Evolutionary conservation across 2,888 invertebrate species (phyloP), one percentile per base, ranked within the genome.

Genomic region (Cryptops parisi): DNA sequence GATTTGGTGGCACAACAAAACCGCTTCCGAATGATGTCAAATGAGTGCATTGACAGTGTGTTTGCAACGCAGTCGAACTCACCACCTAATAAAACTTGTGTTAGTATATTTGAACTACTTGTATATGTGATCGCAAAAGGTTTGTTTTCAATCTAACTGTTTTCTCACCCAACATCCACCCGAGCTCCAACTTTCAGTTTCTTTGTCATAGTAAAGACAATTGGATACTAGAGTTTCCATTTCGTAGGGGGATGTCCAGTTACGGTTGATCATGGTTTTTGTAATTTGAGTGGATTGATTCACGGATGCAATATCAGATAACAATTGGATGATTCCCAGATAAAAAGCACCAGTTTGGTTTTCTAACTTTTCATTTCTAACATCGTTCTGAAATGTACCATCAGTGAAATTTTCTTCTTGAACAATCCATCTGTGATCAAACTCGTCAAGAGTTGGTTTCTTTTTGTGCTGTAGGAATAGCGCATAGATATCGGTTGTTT

Each of bases 1-100:
- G 64, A 61, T 72, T 73, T 1, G 73, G 73, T 17, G 66, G 64
- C 1, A 72, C 68, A n/a, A 68, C 66, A 61, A 71, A 69, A 21
- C 72, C 71, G 4, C 68, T 67, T 3, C 68, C 68, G 58, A 73
- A 74, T 25, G 67, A 63, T 15, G 73, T 72, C 61, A 73, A 58
- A 58, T 74, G 74, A 23, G 21, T 50, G 47, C 56, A 56, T 22
- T 9, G 33, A 33, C 25, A 27, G 47, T 54, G 53, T 3, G 40
- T 39, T 19, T 21, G 17, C 5, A 21, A 2, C 3, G 3, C 2
- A 9, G 19, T 22, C n/a, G 6, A 19, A 5, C 19, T 5, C 4
- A 9, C 21, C 6, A 45, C 45, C 45, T 45, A 22, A 22, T 22
- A 19, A 5, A 15, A 33, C 33, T 15, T 9, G 15, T 33, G 9